Conservation (phyloP, 1,140 invertebrate species). For the Pseudomyrmex concolor region DNA sequence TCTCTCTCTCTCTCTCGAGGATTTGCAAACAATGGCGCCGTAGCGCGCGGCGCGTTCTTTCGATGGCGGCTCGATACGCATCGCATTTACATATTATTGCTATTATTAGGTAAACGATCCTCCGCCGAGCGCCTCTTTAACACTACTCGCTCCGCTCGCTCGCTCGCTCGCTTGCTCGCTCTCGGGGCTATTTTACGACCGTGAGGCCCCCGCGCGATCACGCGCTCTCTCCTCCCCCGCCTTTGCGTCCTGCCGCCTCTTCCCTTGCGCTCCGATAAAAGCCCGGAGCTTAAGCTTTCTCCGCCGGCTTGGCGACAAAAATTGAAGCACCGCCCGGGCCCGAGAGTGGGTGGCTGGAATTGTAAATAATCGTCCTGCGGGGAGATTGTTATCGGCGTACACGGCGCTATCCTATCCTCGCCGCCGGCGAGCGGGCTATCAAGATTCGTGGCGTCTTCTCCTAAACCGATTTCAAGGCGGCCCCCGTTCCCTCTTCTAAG, state of each 20-base stretch:
- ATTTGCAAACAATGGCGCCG: conserved; percentile 84
- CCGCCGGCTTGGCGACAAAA: conserved; percentile 71
- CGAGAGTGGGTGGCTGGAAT: conserved; percentile 77
- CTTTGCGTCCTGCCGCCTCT: not conserved
- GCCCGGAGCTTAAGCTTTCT: conserved; percentile 23
- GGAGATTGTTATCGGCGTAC: conserved; percentile 75
- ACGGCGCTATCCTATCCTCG: conserved; percentile 46
- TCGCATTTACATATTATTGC: conserved; percentile 85
- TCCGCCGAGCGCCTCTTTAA: conserved; percentile 82
- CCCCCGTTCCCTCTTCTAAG: not conserved
- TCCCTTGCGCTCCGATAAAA: conserved; percentile 66
- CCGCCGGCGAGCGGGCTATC: conserved; percentile 36
- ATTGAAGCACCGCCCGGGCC: conserved; percentile 73
- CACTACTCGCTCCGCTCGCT: conserved; percentile 72
- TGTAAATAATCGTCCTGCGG: conserved; percentile 78
- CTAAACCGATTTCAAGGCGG: conserved; percentile 43
- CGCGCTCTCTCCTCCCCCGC: not conserved
- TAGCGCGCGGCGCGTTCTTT: conserved; percentile 81
- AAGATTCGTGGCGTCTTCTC: not conserved
- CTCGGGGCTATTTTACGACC: conserved; percentile 81
- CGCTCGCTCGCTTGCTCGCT: conserved; percentile 72
- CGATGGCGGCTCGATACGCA: conserved; percentile 83
- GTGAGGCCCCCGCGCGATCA: conserved; percentile 55
- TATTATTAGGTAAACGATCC: conserved; percentile 85
- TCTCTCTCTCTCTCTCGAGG: conserved; percentile 64